These are phyloP conservation scores for Macrobrachium rosenbergii DNA, from an alignment of 1,140 invertebrate species.

Conservation along the genomic window DNA sequence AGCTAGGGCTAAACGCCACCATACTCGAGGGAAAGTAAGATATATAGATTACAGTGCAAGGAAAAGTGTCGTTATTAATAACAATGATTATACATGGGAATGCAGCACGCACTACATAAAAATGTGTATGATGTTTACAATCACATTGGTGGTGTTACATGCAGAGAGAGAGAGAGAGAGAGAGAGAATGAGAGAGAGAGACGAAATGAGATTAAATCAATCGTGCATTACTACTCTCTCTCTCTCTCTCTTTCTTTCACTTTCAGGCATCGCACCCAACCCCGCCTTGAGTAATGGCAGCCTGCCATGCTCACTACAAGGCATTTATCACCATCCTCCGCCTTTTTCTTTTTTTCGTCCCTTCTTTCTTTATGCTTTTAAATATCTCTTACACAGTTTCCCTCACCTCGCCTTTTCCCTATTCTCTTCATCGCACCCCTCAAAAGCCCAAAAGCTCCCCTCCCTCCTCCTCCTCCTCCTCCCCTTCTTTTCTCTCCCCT, in stretches of 20 bases:
- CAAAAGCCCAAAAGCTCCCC: neutral
- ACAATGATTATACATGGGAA: neutral
- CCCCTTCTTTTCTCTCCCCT: neutral
- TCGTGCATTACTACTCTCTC: conserved; percentile 4
- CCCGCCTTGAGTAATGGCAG: neutral
- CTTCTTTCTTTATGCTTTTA: neutral
- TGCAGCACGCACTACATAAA: no score
- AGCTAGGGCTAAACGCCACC: neutral
- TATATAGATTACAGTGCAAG: neutral
- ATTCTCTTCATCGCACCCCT: neutral
- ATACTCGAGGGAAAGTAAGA: neutral
- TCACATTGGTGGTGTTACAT: neutral
- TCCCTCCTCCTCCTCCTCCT: neutral
- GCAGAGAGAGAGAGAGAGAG: no score
- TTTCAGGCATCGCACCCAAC: neutral
- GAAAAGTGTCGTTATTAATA: neutral
- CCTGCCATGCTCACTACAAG: neutral
- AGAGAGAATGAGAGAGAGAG: conserved; percentile 1
- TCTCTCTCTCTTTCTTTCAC: neutral
- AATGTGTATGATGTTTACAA: neutral
- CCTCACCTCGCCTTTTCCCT: neutral
- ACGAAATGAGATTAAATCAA: conserved; percentile 6
- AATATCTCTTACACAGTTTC: neutral
- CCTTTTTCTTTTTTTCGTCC: neutral
- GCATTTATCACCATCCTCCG: neutral